phyloP scores from a whole-genome alignment of 2,888 invertebrate species.

The Ormyrus labotus region DNA sequence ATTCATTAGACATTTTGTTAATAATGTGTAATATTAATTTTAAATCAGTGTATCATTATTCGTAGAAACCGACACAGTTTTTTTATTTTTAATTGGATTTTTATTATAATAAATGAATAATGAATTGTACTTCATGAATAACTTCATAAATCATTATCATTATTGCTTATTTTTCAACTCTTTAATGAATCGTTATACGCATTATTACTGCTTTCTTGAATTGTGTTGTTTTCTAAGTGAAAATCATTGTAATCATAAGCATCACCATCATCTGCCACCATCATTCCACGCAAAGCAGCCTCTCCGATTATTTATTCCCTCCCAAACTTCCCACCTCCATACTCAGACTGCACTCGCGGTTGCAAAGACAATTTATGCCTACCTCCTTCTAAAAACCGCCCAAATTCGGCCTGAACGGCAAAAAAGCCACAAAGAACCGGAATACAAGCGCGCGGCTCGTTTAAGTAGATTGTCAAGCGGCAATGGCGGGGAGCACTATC shows the following conservation, averaged over 20 bases:
- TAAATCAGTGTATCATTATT: too few relatives aligned
- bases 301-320: background rate
- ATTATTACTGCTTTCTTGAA: too few relatives aligned
- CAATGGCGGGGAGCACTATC: constrained; percentile 67
- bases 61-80: too few relatives aligned
- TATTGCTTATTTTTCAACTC: too few relatives aligned
- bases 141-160: too few relatives aligned
- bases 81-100: too few relatives aligned
- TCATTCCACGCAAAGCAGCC: background rate
- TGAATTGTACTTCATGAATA: too few relatives aligned
- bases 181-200: too few relatives aligned
- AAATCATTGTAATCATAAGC: constrained; percentile 8
- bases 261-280: constrained; percentile 22
- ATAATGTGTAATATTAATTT: too few relatives aligned
- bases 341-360: constrained; percentile 29
- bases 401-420: constrained; percentile 29
- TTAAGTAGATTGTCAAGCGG: constrained; percentile 72
- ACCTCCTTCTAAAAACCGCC: constrained; percentile 59
- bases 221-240: background rate
- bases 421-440: constrained; percentile 29
- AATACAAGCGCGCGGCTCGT: constrained; percentile 59
- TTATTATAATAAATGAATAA: too few relatives aligned
- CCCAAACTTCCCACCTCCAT: background rate
- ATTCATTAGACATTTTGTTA: too few relatives aligned
- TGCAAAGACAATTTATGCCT: constrained; percentile 73